Conservation (phyloP, 2,113 vertebrate species). For the Tachysurus fulvidraco region DNA sequence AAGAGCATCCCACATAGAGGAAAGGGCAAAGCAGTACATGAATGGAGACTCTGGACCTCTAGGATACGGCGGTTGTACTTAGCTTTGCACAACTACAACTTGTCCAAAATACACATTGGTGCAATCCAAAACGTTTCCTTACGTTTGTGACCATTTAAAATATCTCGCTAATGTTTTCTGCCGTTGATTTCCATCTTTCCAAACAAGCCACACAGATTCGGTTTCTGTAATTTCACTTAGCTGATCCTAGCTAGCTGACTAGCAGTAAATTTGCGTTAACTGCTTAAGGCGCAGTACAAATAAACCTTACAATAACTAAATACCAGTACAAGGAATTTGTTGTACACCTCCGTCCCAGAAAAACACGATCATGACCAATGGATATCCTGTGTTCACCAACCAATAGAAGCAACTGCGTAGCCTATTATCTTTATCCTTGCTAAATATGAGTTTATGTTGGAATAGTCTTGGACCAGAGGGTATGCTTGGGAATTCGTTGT, state of each 20-base stretch:
- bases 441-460: constrained; percentile 81
- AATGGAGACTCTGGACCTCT: constrained; percentile 42
- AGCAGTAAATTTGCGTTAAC: constrained; percentile 63
- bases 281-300: constrained; percentile 58
- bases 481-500: constrained; percentile 81
- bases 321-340: constrained; percentile 59
- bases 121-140: background rate
- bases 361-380: constrained; percentile 29
- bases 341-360: constrained; percentile 24
- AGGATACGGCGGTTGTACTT: constrained; percentile 33
- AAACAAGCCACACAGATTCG: background rate
- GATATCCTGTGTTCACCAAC: constrained; percentile 23
- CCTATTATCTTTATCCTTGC: constrained; percentile 62
- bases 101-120: constrained; percentile 8
- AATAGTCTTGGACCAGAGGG: constrained; percentile 79
- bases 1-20: constrained; percentile 9
- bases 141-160: background rate
- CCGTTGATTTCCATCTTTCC: constrained; percentile 4
- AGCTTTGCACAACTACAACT: constrained; percentile 39
- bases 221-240: constrained; percentile 64
- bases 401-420: constrained; percentile 62
- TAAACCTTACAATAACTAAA: constrained; percentile 74
- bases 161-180: background rate
- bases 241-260: constrained; percentile 67
- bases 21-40: constrained; percentile 3